Conservation (phyloP, 2,113 vertebrate genomes). For the Centropristis striata region DNA sequence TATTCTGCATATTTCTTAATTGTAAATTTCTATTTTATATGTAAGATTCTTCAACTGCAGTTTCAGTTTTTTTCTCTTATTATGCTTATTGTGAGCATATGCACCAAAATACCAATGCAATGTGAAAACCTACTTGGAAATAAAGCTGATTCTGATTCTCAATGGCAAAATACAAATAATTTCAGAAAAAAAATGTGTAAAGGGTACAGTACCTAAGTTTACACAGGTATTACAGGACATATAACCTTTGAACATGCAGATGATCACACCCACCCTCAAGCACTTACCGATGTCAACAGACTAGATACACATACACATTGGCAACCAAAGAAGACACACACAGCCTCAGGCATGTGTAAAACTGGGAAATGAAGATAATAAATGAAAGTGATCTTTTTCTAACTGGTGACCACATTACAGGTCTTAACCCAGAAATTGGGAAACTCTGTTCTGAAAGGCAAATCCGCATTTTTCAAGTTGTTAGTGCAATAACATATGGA, state of each 20-base stretch:
- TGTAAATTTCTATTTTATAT: no score
- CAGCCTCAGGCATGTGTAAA: neutral
- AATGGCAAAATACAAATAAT: no score
- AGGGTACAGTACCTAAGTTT: neutral
- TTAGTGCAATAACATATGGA: neutral
- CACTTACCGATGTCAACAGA: neutral
- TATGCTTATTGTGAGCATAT: neutral
- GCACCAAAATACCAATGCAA: no score
- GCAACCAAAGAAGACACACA: neutral
- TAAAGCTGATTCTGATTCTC: no score
- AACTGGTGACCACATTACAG: neutral
- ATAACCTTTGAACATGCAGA: conserved; percentile 12
- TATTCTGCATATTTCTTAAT: neutral
- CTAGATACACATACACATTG: neutral
- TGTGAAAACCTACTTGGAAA: no score
- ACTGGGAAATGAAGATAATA: neutral
- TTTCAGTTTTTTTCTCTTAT: no score
- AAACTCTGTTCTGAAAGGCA: neutral
- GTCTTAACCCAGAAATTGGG: neutral
- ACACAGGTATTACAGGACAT: neutral
- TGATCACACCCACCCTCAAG: neutral
- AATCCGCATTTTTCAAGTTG: neutral
- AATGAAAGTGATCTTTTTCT: neutral
- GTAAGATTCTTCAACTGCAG: no score
- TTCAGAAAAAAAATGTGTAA: fast-evolving